These are phyloP conservation scores for Phalacrocorax pelagicus DNA, from an alignment of 2,113 vertebrate species.

Conservation along the genomic window DNA sequence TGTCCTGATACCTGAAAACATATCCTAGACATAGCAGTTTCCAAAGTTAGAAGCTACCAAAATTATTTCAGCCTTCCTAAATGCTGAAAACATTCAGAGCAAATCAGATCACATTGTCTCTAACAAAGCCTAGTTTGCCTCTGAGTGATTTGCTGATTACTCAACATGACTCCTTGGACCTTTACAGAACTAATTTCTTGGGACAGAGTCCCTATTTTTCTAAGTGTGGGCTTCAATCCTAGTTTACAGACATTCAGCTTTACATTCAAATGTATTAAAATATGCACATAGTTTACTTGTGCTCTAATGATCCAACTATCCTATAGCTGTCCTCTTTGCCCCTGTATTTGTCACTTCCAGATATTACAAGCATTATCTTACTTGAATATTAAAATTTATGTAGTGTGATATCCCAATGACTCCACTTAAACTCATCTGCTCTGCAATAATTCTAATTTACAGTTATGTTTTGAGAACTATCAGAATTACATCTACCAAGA, in stretches of 20 bases:
- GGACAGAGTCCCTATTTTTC: neutral
- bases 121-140: neutral
- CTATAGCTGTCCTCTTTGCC: neutral
- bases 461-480: neutral
- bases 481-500: neutral
- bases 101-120: neutral
- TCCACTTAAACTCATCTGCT: neutral
- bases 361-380: neutral
- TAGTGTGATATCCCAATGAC: neutral
- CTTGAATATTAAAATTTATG: neutral
- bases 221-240: neutral
- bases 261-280: neutral
- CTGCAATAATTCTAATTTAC: neutral
- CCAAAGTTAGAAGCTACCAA: neutral
- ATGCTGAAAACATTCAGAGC: neutral
- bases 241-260: neutral
- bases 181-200: neutral
- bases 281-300: fast-evolving
- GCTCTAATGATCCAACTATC: neutral
- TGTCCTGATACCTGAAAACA: neutral
- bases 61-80: neutral
- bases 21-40: neutral
- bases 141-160: neutral
- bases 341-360: neutral
- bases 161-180: too few relatives aligned